Evolutionary conservation across 2,888 invertebrate genomes (phyloP), one percentile per base, ranked within the genome.

Genomic region (Netelia inedita): DNA sequence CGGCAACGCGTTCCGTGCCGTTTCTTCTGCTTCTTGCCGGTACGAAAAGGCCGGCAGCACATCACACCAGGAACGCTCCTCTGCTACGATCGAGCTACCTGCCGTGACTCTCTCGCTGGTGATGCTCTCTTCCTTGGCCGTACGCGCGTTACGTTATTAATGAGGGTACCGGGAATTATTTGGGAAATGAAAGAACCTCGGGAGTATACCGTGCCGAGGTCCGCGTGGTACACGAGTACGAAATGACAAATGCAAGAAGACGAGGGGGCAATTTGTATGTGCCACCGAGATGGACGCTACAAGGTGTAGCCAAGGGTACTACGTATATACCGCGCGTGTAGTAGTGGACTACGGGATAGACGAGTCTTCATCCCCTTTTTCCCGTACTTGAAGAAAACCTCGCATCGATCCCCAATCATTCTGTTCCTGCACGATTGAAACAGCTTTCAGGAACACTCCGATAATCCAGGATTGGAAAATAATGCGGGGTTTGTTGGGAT

Each of bases 171-270:
- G 88, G 80, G 90, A 90, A 92, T 92, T 91, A 91, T 92, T 92
- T 91, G 91, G 91, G 90, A 91, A 92, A 91, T 90, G 91, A 91
- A 91, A 89, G 89, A 89, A 90, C 87, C 86, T 75, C 75, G 82
- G 72, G 82, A 72, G 82, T 71, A 75, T 79, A 79, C 66, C 19
- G 46, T 57, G 46, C 73, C 43, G 63, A 80, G 35, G 78, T 75
- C 74, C 74, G 72, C 65, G 65, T 19, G 10, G 53, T 66, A 75
- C 66, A 65, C 66, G 79, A 86, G 88, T 88, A 89, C 88, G 88
- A 90, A 91, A 91, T 92, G 92, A 92, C 92, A 91, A 92, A 92
- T 91, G 91, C 91, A 91, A 91, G 91, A 89, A 92, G 91, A 90
- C 90, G 88, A 89, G 89, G 90, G 88, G 91, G 90, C 90, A 90